These are phyloP conservation scores for Aspiorhynchus laticeps DNA, from an alignment of 2,113 vertebrate species.

Conservation along the genomic window DNA sequence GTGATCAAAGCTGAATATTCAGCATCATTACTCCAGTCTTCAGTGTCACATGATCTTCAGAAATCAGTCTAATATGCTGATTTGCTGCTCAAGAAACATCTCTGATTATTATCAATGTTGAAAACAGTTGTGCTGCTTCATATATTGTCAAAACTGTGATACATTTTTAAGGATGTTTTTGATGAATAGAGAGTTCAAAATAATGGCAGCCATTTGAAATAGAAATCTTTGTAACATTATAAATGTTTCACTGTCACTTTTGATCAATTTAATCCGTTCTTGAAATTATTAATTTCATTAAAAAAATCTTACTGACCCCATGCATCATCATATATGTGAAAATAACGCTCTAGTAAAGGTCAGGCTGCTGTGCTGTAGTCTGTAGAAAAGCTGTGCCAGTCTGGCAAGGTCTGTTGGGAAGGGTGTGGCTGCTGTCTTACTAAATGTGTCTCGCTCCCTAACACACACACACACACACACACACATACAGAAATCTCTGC, in stretches of 20 bases:
- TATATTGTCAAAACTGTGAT: background rate
- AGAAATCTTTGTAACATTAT: background rate
- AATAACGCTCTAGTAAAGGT: background rate
- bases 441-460: conserved; percentile 48
- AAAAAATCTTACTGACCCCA: background rate
- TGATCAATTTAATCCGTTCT: background rate
- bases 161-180: background rate
- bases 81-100: too few relatives aligned
- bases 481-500: conserved; percentile 51
- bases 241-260: background rate
- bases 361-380: background rate
- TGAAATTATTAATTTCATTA: background rate
- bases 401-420: conserved; percentile 48
- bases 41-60: background rate
- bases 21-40: background rate
- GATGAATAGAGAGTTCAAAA: background rate
- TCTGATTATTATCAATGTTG: background rate
- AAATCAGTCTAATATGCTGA: background rate
- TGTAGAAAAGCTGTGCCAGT: conserved; percentile 32
- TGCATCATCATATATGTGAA: background rate
- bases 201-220: background rate
- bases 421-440: conserved; percentile 54
- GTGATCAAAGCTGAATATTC: too few relatives aligned
- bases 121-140: background rate
- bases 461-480: conserved; percentile 39